These are phyloP conservation scores for Brachionus angularis DNA, from an alignment of 1,140 invertebrate species.

Conservation along the genomic window DNA sequence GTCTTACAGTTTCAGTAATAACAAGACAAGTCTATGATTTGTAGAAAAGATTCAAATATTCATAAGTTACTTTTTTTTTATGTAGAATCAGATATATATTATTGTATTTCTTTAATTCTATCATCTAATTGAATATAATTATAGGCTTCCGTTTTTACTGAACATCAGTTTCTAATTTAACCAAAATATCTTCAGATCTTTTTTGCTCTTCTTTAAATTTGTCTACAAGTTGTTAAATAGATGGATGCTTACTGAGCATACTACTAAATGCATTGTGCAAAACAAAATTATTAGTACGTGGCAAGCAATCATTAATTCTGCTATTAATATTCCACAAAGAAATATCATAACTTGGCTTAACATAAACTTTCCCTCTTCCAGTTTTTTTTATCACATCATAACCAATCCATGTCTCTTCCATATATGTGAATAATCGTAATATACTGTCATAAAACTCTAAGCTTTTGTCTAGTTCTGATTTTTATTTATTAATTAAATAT, in stretches of 20 bases:
- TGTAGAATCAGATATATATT: too few species aligned
- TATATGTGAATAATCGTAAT: background rate
- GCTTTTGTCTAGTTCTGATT: background rate
- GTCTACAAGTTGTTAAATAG: background rate
- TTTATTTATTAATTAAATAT: background rate
- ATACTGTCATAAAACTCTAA: conserved; percentile 13
- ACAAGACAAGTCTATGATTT: too few species aligned
- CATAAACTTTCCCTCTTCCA: conserved; percentile 16
- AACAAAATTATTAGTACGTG: conserved; percentile 8
- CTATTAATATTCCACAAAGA: conserved; percentile 24
- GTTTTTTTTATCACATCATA: conserved; percentile 5
- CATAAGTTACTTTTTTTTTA: too few species aligned
- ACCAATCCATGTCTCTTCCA: conserved; percentile 21
- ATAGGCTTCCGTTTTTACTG: background rate
- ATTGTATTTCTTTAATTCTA: conserved; percentile 3
- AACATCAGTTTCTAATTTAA: background rate
- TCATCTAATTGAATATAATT: conserved; percentile 1
- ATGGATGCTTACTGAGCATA: background rate
- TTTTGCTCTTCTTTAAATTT: conserved; percentile 15
- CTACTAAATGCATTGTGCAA: background rate
- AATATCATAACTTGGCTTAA: background rate
- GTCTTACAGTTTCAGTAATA: too few species aligned
- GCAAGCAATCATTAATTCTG: conserved; percentile 16
- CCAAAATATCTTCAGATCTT: background rate
- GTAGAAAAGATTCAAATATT: too few species aligned